phyloP scores from a whole-genome alignment of 2,888 invertebrate genomes.

The Bombyx huttoni region DNA sequence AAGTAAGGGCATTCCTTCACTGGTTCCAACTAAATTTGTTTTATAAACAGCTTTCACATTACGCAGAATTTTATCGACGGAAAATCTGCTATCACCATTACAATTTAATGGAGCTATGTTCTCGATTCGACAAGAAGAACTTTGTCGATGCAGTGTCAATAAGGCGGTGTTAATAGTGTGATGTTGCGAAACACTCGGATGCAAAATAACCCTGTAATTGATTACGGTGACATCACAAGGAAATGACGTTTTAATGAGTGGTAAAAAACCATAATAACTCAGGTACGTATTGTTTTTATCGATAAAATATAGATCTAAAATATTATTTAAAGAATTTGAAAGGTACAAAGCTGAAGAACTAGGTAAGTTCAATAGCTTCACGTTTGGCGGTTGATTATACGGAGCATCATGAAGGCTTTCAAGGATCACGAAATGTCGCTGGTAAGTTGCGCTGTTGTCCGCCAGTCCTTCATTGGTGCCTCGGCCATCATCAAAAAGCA shows the following conservation, averaged over 20 bases:
- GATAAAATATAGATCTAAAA: conserved; percentile 39
- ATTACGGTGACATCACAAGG: conserved; percentile 50
- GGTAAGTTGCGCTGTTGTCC: conserved; percentile 82
- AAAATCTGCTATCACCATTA: conserved; percentile 28
- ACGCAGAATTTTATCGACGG: conserved; percentile 35
- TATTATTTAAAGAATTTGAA: conserved; percentile 30
- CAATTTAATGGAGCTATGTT: conserved; percentile 23
- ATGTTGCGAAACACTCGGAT: conserved; percentile 15
- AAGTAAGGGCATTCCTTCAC: conserved; percentile 26
- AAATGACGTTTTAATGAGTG: conserved; percentile 41
- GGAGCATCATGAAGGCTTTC: conserved; percentile 31
- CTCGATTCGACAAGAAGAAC: conserved; percentile 35
- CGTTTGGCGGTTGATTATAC: conserved; percentile 5
- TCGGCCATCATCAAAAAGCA: conserved; percentile 92
- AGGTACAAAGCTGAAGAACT: conserved; percentile 39
- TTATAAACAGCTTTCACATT: conserved; percentile 32
- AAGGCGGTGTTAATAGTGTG: conserved; percentile 28
- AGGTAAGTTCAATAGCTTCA: conserved; percentile 26
- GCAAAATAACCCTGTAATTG: conserved; percentile 35
- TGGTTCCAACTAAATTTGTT: conserved; percentile 52
- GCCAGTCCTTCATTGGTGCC: conserved; percentile 94
- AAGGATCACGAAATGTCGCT: conserved; percentile 42
- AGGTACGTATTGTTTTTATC: conserved; percentile 26
- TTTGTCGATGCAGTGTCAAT: conserved; percentile 41
- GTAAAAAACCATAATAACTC: conserved; percentile 39